Evolutionary conservation across 2,797 vertebrate species (phyloP), one percentile per base, ranked within the genome.

Genomic region (Delichon dasypus): DNA sequence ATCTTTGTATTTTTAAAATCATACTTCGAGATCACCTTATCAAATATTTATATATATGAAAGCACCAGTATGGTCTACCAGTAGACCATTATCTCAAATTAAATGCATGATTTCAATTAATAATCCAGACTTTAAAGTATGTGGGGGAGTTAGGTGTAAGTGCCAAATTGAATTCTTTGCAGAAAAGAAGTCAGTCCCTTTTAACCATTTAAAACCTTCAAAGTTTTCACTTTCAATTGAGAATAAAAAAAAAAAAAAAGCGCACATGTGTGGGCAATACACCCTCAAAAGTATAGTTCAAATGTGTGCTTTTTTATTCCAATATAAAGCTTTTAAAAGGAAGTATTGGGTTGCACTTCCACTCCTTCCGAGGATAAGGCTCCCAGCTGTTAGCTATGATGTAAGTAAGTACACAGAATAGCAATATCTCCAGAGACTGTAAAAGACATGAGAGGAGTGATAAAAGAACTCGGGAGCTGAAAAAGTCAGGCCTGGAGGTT

Each of bases 181-280:
- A 57, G 75, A 70, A 71, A 77, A 73, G 17, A 72, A 73, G 30
- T 26, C 25, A 34, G 17, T 50, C 68, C 16, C 76, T 64, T 64
- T 68, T 60, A 73, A 92, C 27, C 34, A 73, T 77, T 91, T 79
- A 53, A 95, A 91, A 95, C 38, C 42, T 96, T 96, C 58, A 85
- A 88, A 90, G 64, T 64, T 11, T 89, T 96, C 42, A 68, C 84
- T 95, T 96, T 91, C 82, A 95, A 65, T 34, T 94, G 71, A 88
- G 32, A 38, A 38, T 70, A 77, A 60, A 81, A 54, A 50, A 16
- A 58, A 38, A 38, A 38, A 12, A 38, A 38, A 54, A 89, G 72
- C 4, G 45, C 40, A 66, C 36, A 55, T 51, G 50, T 15, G 20
- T 58, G 83, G 74, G 60, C 65, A 96, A 65, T 51, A 72, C 3